Base-by-base conservation (phyloP, 2,888 invertebrate genomes). In the Selenia dentaria region DNA sequence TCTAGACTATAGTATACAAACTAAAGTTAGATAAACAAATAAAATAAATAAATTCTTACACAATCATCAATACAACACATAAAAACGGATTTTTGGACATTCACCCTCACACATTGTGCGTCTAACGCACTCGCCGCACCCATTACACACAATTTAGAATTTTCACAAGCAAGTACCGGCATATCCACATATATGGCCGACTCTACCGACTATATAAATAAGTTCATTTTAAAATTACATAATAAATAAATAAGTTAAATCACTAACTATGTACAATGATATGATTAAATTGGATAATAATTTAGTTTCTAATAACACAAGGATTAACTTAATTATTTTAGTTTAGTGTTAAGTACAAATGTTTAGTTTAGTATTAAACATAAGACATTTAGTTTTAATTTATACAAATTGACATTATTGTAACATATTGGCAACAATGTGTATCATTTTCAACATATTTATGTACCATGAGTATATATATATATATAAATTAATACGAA, bases 251-350 rank as follows among this genome's bases (percentile, higher is more conserved):
- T 16, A 16, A 42, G 13, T 26, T 36, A 16, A 33, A 16, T 12
- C 25, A 11, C 26, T 54, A 42, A 22, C 6, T 53, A 48, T 49
- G 37, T 36, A 48, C 45, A 44, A 38, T 31, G 40, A 43, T 46
- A 53, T 50, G 54, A n/a, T n/a, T 56, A 54, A 46, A 43, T 61
- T 24, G 22, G 24, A 34, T 48, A 49, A 41, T 44, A 51, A 39
- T 24, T 51, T 42, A 38, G 16, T 40, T 31, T 26, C 34, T 43
- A 36, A 46, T 32, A 41, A 31, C 33, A 45, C 42, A 42, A 5
- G 18, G 18, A 29, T 43, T 33, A 29, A 13, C 32, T 40, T 46
- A 40, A 8, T 38, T 22, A 18, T 16, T 18, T 35, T 31, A 41
- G 36, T 41, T 20, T 3, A 16, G 16, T 16, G 34, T 31, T 35